Base-by-base conservation (phyloP, 1,140 invertebrate species). In the Episyrphus balteatus region DNA sequence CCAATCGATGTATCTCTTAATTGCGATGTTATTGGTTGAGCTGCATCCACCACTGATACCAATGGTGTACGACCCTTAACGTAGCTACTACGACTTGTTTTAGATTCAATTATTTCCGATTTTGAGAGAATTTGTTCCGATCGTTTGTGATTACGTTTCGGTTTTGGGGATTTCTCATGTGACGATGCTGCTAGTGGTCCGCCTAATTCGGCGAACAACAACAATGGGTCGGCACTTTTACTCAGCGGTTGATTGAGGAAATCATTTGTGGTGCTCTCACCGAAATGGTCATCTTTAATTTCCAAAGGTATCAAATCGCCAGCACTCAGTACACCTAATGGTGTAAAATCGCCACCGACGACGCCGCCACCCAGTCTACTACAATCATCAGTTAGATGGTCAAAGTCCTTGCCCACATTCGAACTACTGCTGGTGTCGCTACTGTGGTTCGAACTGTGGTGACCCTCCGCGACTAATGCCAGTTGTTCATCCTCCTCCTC, bases 211-310 rank as follows among this genome's bases (percentile, higher is more conserved):
- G 44, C 34, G 11, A 49, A 49, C 26, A 58, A 48, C 2, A 68
- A 39, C 1, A 55, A 49, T 11, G 62, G 55, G 52, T 68, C 65
- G 0, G 58, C 65, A 38, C 62, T 68, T 26, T 57, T 56, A 21
- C 56, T 66, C 0, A 68, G 42, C 1, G 50, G 50, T 37, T 57
- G 53, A 42, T 66, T 55, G 42, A 64, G 37, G 14, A 65, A 62
- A 8, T 46, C 51, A 2, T 56, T 52, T 3, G 52, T 55, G 7
- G 58, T 63, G 42, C 61, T 64, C 15, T 60, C 56, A 2, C 66
- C 66, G 53, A 68, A 68, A 38, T 68, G 63, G 53, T 68, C 65
- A 14, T 68, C 65, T 36, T 66, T 68, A 2, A 68, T 68, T 48
- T 68, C 61, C 5, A 68, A 51, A 46, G 62, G 36, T 5, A 60